Evolutionary conservation across 1,140 invertebrate species (phyloP), one percentile per base, ranked within the genome.

Genomic region (Aleiodes sp.): DNA sequence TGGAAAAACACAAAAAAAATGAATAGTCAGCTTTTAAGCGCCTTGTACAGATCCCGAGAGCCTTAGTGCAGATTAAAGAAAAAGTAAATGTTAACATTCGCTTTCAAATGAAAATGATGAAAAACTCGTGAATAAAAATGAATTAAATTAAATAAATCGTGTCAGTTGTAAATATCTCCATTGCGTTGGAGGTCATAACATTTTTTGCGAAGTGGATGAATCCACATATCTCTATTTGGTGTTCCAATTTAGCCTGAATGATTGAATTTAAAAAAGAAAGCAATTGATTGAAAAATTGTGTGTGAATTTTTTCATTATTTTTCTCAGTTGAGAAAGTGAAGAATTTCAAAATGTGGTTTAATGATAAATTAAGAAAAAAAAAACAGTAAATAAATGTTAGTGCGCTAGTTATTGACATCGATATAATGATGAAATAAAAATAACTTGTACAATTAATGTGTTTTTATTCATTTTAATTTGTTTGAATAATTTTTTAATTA

Each of bases 401-500:
- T 79, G 65, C 73, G 70, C 73, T 75, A 78, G 73, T 73, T 73
- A 77, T 65, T 72, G 71, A 66, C 66, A 72, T 77, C 70, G 72
- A 73, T 75, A 79, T 72, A 67, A 78, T 76, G 71, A 72, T 77
- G 69, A 75, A 79, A 79, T 75, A 78, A 76, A 76, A 16, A 70
- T 63, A 60, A 56, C 72, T 73, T 73, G 70, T 76, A 74, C 70
- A 73, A 71, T 70, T 26, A 65, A 57, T 63, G 4, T 35, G 31
- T 28, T 28, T 73, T 66, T 46, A 43, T 28, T 61, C 26, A 43
- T 31, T 68, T 68, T 71, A 16, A 43, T 72, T 71, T 70, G 57
- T 35, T 35, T 35, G 4, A 6, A 6, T 35, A 6, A 6, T 35
- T 35, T 35, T 35, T 35, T 6, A 35, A 10, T 35, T 35, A 35